Percentiles rank a stretch among this genome's conserved stretches.
Evolutionary conservation across 2,888 invertebrate species (phyloP).

Genomic region (Acrocera orbiculus): DNA sequence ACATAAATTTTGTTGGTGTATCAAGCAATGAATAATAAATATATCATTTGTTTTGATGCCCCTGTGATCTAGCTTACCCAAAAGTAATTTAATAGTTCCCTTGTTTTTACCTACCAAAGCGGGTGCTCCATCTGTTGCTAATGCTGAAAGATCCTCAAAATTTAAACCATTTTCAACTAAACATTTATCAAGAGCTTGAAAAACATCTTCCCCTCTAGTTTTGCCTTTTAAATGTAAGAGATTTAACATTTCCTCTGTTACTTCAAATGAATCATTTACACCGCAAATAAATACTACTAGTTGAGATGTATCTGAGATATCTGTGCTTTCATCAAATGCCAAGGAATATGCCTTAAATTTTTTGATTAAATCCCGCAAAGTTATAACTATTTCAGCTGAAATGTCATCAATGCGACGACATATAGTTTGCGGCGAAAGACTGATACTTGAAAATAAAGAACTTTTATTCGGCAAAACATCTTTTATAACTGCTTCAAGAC

Average conservation of each 20-base stretch:
- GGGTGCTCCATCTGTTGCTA: slow-evolving; percentile 2
- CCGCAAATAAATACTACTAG: slow-evolving; percentile 5
- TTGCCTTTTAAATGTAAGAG: slow-evolving; percentile 8
- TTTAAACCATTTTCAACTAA: no score
- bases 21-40: slow-evolving; percentile 1
- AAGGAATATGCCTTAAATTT: no score
- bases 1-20: slow-evolving; percentile 8
- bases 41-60: no score
- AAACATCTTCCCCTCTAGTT: slow-evolving; percentile 5
- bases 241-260: slow-evolving; percentile 8
- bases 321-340: slow-evolving; percentile 8
- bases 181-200: no score
- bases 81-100: slow-evolving; percentile 5
- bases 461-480: slow-evolving; percentile 7
- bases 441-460: slow-evolving; percentile 5
- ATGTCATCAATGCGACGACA: no score
- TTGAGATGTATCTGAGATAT: slow-evolving; percentile 7
- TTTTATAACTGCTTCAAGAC: slow-evolving; percentile 3
- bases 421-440: slow-evolving; percentile 4
- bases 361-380: no score
- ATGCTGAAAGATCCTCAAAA: slow-evolving; percentile 1
- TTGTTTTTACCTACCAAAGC: slow-evolving; percentile 1
- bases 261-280: slow-evolving; percentile 6
- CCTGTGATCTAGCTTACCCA: no score
- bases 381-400: no score